Evolutionary conservation across 2,113 vertebrate genomes (phyloP), one percentile per base, ranked within the genome.

Genomic region (Notothenia rossii): DNA sequence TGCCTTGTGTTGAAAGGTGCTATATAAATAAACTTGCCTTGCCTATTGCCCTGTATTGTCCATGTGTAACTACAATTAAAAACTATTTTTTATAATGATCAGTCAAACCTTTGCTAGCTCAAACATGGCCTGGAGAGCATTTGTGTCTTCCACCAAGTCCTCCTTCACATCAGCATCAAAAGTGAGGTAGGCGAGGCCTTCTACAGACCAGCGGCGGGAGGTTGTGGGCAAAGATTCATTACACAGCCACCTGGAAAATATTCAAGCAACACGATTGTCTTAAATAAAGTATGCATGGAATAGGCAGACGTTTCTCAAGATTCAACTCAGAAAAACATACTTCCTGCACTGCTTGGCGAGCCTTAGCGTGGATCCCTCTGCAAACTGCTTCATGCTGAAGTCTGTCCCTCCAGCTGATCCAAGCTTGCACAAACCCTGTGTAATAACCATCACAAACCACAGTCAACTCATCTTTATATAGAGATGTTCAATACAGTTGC

Each of bases 381-480:
- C 98, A 94, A 99, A 99, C 93, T 99, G 98, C 92, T 99, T 99
- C 98, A 99, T 98, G 96, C 98, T 99, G 83, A 98, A 99, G 90
- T 99, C 98, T 0, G 97, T 99, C 60, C 98, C 98, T 20, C 98
- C 98, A 0, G 98, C 98, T 0, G 98, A 99, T 17, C 98, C 98
- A 48, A 99, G 96, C 86, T 99, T 99, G 88, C 98, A 99, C 90
- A 99, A 95, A 10, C 98, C 98, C 98, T 99, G 92, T 3, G 65
- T 40, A 66, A 86, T 69, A 85, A 48, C 61, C 46, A 83, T 25
- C 25, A 73, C 7, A 72, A 72, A 54, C 12, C 17, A 53, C 5
- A 3, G 33, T 63, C 50, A 29, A 15, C 68, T 53, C 8, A 18
- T 63, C 54, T 63, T 54, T 54, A 74, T 43, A 65, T 43, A 46